Evolutionary conservation across 2,797 vertebrate genomes (phyloP).

Genomic region (Menidia menidia): DNA sequence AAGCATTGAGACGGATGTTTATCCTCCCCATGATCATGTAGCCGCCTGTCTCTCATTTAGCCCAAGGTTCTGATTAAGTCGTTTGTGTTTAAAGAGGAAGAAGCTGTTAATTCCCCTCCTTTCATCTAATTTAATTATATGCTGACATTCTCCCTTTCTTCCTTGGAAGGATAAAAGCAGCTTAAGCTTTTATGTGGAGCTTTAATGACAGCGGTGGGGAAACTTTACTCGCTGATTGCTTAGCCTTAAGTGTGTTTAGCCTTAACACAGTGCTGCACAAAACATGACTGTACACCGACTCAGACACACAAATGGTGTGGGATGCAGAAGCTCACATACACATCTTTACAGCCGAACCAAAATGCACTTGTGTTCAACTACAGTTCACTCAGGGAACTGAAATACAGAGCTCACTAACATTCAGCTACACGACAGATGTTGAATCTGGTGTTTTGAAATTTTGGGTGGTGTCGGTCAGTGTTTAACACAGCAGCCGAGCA

Average conservation of each 20-base stretch:
- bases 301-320: constrained; percentile 5
- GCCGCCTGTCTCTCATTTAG: constrained; percentile 73
- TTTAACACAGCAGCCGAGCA: constrained; percentile 2
- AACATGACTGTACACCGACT: constrained; percentile 18
- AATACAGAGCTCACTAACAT: constrained; percentile 25
- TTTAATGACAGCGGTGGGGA: constrained; percentile 74
- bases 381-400: constrained; percentile 23
- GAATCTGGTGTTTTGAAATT: constrained; percentile 30
- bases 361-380: constrained; percentile 30
- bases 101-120: constrained; percentile 78
- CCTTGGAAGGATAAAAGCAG: constrained; percentile 79
- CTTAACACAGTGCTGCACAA: constrained; percentile 40
- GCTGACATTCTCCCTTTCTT: constrained; percentile 77
- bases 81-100: constrained; percentile 79
- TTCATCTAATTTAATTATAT: constrained; percentile 83
- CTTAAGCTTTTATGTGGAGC: constrained; percentile 79
- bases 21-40: constrained; percentile 73
- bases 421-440: constrained; percentile 18
- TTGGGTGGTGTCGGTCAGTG: constrained; percentile 12
- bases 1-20: constrained; percentile 65
- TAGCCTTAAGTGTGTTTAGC: constrained; percentile 76
- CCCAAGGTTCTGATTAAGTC: constrained; percentile 79
- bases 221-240: constrained; percentile 75
- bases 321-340: constrained; percentile 4
- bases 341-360: constrained; percentile 9